These are phyloP conservation scores for Promerops cafer DNA, from an alignment of 2,113 vertebrate genomes.

Conservation along the genomic window DNA sequence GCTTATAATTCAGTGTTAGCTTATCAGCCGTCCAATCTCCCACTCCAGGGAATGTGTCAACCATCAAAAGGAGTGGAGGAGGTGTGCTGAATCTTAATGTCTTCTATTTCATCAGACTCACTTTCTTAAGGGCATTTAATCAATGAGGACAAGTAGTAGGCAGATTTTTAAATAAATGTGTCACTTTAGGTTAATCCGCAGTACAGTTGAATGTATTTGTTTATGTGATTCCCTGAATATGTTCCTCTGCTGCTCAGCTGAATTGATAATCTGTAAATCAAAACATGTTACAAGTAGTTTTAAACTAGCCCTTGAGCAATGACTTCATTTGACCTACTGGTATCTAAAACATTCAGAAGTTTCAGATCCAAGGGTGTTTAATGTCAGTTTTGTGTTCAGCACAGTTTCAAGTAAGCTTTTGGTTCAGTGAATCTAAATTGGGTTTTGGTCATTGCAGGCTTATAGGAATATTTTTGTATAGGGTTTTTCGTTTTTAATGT, in stretches of 20 bases:
- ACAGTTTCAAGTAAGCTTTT: neutral
- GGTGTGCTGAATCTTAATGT: slow-evolving; percentile 75
- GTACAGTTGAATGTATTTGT: slow-evolving; percentile 73
- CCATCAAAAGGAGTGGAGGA: slow-evolving; percentile 75
- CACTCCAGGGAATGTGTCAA: slow-evolving; percentile 78
- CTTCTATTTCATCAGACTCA: slow-evolving; percentile 75
- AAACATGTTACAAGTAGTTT: slow-evolving; percentile 68
- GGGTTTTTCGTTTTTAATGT: neutral
- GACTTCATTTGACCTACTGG: slow-evolving; percentile 60
- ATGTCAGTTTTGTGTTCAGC: slow-evolving; percentile 30
- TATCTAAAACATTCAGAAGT: slow-evolving; percentile 54
- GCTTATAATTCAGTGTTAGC: slow-evolving; percentile 83
- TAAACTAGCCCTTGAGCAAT: slow-evolving; percentile 57
- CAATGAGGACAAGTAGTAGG: slow-evolving; percentile 79
- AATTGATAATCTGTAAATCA: slow-evolving; percentile 78
- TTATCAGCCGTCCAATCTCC: slow-evolving; percentile 79
- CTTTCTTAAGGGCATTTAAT: slow-evolving; percentile 84
- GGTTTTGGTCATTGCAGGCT: neutral
- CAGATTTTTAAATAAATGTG: slow-evolving; percentile 84
- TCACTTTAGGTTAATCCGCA: slow-evolving; percentile 78
- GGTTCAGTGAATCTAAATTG: neutral
- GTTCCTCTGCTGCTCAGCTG: slow-evolving; percentile 63
- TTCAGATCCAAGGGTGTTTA: slow-evolving; percentile 60
- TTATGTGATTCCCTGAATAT: slow-evolving; percentile 68
- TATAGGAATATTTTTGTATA: neutral